Base-by-base conservation (phyloP, 2,888 invertebrate species). In the Drosophila tanythrix region DNA sequence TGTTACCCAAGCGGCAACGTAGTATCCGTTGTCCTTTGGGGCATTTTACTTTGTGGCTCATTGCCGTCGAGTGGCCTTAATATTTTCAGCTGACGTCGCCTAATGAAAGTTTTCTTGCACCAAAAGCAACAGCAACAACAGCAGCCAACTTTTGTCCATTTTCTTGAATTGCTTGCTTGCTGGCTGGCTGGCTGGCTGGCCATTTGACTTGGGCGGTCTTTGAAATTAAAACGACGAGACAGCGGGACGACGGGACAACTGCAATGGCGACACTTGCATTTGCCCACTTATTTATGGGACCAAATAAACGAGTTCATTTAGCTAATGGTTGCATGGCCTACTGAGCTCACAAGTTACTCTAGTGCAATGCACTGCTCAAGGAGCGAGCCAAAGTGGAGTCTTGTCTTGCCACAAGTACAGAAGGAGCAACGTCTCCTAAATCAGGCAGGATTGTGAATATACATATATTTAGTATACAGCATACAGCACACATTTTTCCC, bases 231-330 rank as follows among this genome's bases (percentile, higher is more conserved):
- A 69, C 55, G 76, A 70, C 51, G 57, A 25, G 27, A 60, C 38
- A 29, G 51, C 56, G 31, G 36, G 43, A 43, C 38, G 25, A 31
- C 27, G 29, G 25, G 55, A 38, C n/a, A 43, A 35, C 43, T 71
- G 78, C 66, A 73, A 57, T 68, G 77, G 62, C 69, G 75, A 70
- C 78, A 74, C 78, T 81, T 81, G 89, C 88, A 86, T 82, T 81
- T 76, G 74, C 68, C 78, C 70, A 79, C 80, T 86, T 88, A 86
- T 83, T 86, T 86, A 88, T 83, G 88, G 87, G 87, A 62, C 66
- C 83, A 80, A 82, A 86, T 88, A 86, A 88, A 88, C 87, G 88
- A 88, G 85, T 88, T 86, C 88, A 86, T 86, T 86, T 86, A 81
- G 88, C 85, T 86, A 86, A 86, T 86, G 85, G 87, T 70, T 70